Evolutionary conservation across 2,797 vertebrate species (phyloP).

Genomic region (Protosalanx chinensis): DNA sequence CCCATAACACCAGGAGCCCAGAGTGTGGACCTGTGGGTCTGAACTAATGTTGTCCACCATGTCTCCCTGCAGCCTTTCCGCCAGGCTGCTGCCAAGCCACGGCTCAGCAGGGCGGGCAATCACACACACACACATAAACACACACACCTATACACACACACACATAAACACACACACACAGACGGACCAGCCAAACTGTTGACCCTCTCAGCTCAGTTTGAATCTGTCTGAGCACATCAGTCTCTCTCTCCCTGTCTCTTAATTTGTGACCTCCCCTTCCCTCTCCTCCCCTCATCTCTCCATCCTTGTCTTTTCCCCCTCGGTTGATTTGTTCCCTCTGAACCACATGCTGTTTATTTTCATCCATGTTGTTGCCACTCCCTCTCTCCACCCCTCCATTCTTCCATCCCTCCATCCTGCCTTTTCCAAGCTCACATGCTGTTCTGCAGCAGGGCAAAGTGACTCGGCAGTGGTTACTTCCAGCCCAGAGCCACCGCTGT

Average conservation of each 20-base stretch:
- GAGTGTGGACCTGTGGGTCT: too few relatives aligned
- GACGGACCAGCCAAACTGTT: slow-evolving; percentile 2
- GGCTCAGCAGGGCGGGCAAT: not conserved
- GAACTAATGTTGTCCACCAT: too few relatives aligned
- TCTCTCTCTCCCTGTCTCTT: not conserved
- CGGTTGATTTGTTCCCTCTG: not conserved
- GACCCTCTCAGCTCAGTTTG: not conserved
- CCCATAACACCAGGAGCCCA: too few relatives aligned
- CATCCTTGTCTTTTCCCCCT: not conserved
- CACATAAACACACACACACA: too few relatives aligned
- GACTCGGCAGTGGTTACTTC: not conserved
- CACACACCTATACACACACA: not conserved
- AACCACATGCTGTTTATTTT: not conserved
- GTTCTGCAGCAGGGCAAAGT: not conserved
- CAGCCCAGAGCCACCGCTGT: not conserved
- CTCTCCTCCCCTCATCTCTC: not conserved
- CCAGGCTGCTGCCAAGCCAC: too few relatives aligned
- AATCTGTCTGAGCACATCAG: not conserved
- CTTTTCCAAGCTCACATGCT: not conserved
- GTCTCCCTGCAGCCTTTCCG: too few relatives aligned
- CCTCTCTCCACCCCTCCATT: too few relatives aligned
- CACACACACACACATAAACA: not conserved
- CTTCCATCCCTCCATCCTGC: too few relatives aligned
- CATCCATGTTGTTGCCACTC: too few relatives aligned
- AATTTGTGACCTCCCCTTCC: not conserved